Base-by-base conservation (phyloP, 2,797 vertebrate species). In the Catharus ustulatus region DNA sequence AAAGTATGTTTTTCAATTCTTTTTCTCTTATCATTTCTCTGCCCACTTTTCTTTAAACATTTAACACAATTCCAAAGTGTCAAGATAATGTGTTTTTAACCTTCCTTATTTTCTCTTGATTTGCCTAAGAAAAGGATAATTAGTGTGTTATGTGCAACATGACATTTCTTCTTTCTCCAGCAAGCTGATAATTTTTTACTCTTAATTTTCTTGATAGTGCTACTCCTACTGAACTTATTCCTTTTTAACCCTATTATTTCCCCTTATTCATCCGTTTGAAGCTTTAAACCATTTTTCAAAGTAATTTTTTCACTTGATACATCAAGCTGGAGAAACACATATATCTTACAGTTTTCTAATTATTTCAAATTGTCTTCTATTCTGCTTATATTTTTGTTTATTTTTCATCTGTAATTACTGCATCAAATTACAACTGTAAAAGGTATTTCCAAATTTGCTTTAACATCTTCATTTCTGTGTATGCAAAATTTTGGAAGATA, bases 331-430 rank as follows among this genome's bases (percentile, higher is more conserved):
- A 79, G 16, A 34, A 82, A 67, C 12, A 78, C 4, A 64, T 17
- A 79, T 13, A 38, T 21, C 34, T 74, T 87, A 32, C 93, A 68
- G 14, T 55, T 92, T 94, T 92, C 36, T 42, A 69, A 7, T 55
- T 94, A 20, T 95, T 96, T 90, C 27, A 85, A 77, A 62, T 84
- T 24, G 2, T 43, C 63, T 77, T 77, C 71, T 71, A 52, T 92
- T 87, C 19, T 84, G 18, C 36, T 86, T 82, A 55, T 30, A 54
- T 32, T 71, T 95, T 83, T 61, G 18, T 54, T 40, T 32, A 67
- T 75, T 82, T 94, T 87, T 80, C 66, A 83, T 73, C 38, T 66
- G 11, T 43, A 67, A 19, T 52, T 45, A 78, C 61, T 43, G 20
- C 30, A 74, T 30, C 20, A 68, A 85, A 57, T 18, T 29, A 19